Evolutionary conservation across 2,797 vertebrate genomes (phyloP), one percentile per base, ranked within the genome.

Genomic region (Cottoperca gobio): DNA sequence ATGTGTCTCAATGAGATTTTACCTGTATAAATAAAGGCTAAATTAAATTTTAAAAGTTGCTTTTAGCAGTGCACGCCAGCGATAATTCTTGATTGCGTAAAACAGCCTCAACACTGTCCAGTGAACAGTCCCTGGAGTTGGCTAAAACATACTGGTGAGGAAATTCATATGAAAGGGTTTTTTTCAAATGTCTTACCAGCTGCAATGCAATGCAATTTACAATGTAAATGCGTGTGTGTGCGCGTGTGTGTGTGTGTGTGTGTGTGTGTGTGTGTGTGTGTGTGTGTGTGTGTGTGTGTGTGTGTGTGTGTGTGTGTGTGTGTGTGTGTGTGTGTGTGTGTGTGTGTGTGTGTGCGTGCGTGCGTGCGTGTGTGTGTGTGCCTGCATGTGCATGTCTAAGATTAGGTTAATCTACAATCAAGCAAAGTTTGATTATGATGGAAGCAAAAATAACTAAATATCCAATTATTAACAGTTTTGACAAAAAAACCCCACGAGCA

Each of bases 201-300:
- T n/a, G n/a, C n/a, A n/a, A n/a, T n/a, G n/a, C n/a, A n/a, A n/a
- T n/a, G n/a, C n/a, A n/a, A n/a, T n/a, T 93, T 91, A 93, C 75
- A 92, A 93, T 93, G 89, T 81, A 91, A 92, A 91, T 91, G 78
- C 57, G n/a, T n/a, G n/a, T n/a, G n/a, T n/a, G n/a, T n/a, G n/a
- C n/a, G n/a, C n/a, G n/a, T n/a, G n/a, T 81, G 12, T 13, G 10
- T 81, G 12, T 13, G 10, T 59, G 70, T 85, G 79, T 79, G 76
- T 83, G 82, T 68, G 79, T 73, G 67, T 72, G 83, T 76, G 81
- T 81, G 80, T 84, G 73, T 83, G 65, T 70, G 64, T 78, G 71
- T 85, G 81, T 79, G 74, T 79, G 79, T 73, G 73, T 60, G 57
- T 73, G 82, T 63, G 58, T 60, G 73, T 81, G 12, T 13, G 10